Evolutionary conservation across 2,888 invertebrate genomes (phyloP), one percentile per base, ranked within the genome.

Genomic region (Beris morrisii): DNA sequence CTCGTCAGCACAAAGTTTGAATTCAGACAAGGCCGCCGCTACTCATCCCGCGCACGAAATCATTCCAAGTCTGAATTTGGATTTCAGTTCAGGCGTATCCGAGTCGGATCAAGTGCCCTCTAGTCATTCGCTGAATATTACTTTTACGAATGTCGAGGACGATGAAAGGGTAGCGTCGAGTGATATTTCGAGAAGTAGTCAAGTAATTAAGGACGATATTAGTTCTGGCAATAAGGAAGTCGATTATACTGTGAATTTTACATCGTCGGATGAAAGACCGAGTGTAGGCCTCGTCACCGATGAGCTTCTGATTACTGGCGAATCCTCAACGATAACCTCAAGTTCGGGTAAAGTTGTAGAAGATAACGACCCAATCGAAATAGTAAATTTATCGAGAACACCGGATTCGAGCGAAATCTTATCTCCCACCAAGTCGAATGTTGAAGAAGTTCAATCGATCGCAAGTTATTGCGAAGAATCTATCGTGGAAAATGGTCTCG

Each of bases 31-130:
- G 13, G 7, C 28, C 13, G 45, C 22, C 30, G 4, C 44, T 4
- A 38, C 4, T 11, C 13, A 44, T 5, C 2, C 48, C 12, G 4
- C 12, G 30, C 52, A 57, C 12, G 11, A 55, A 13, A 63, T 28
- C n/a, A 69, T 75, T 6, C 74, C 76, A n/a, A 67, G 65, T n/a
- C 68, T 76, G 44, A 74, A 76, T 71, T 71, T 75, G 31, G 74
- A 74, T 68, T 73, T 73, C 43, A 75, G 74, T 63, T 74, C 75
- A 7, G 73, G 67, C 3, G 71, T 71, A 48, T 75, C 75, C 0
- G 73, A 74, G 54, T 63, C 58, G 5, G 74, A 74, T 13, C 6
- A 44, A 6, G n/a, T 12, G 2, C 31, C n/a, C 4, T 13, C 28
- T 4, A 22, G 38, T 38, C 5, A 38, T 38, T 38, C 38, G 9